Conservation (phyloP, 2,888 invertebrate species). For the Diplolepis rosae region DNA sequence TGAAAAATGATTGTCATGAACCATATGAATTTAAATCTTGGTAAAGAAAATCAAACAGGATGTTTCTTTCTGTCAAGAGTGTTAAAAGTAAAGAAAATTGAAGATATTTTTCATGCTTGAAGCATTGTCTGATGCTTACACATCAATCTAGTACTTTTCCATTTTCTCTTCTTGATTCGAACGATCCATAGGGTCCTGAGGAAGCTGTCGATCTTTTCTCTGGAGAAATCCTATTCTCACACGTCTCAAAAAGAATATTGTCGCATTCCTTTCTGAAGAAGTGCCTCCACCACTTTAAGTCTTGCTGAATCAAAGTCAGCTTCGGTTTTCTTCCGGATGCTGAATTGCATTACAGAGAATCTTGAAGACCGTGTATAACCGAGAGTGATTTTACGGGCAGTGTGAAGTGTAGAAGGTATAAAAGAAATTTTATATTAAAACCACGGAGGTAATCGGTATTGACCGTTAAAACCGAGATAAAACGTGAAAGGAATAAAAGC, state of each 20-base stretch:
- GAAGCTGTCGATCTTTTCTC: slow-evolving; percentile 2
- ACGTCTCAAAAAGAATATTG: slow-evolving; percentile 33
- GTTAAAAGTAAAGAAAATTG: background rate
- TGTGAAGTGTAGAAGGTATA: slow-evolving; percentile 7
- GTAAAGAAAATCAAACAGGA: background rate
- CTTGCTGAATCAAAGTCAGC: slow-evolving; percentile 44
- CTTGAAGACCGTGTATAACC: slow-evolving; percentile 12
- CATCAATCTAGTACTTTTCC: slow-evolving; percentile 6
- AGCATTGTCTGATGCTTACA: slow-evolving; percentile 1
- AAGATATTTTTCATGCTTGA: background rate
- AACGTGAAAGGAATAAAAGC: slow-evolving; percentile 27
- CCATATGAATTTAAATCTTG: background rate
- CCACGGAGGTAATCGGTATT: slow-evolving; percentile 20
- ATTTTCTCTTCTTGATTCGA: background rate
- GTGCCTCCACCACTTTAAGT: slow-evolving; percentile 38
- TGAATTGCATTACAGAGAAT: slow-evolving; percentile 28
- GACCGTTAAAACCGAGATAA: slow-evolving; percentile 27
- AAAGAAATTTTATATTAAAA: slow-evolving; percentile 11
- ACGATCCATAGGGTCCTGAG: background rate
- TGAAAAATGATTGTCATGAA: background rate
- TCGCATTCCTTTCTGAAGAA: slow-evolving; percentile 32
- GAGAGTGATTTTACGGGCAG: slow-evolving; percentile 28
- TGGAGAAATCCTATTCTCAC: slow-evolving; percentile 19
- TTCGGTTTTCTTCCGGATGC: slow-evolving; percentile 33
- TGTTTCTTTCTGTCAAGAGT: background rate